Percentiles rank a stretch among this genome's conserved stretches.
phyloP scores from a whole-genome alignment of 1,140 invertebrate species.

The Elymnias hypermnestra region DNA sequence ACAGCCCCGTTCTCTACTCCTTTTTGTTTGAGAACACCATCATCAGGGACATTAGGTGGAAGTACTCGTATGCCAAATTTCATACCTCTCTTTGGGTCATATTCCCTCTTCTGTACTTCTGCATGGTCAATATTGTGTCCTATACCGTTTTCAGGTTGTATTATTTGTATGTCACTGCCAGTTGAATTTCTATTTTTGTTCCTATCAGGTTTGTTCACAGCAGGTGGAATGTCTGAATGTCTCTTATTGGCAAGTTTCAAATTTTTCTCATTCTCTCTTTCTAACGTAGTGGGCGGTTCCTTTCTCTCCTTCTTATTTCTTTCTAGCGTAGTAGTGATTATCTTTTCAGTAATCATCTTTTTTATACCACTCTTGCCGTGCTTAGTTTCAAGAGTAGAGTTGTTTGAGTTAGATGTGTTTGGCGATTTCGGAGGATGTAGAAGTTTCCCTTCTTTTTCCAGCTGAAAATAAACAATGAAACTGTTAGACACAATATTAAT shows the following conservation, averaged over 20 bases:
- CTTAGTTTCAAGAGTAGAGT: constrained; percentile 70
- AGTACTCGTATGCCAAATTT: constrained; percentile 85
- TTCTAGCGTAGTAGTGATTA: constrained; percentile 64
- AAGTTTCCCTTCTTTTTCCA: constrained; percentile 67
- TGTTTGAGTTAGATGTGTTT: constrained; percentile 68
- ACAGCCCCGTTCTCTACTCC: constrained; percentile 68
- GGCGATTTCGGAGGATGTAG: constrained; percentile 62
- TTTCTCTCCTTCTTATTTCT: constrained; percentile 75
- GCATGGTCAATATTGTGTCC: constrained; percentile 55
- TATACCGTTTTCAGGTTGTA: constrained; percentile 66
- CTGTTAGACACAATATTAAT: too few relatives aligned
- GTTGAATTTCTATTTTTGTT: constrained; percentile 58
- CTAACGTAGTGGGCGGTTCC: constrained; percentile 70
- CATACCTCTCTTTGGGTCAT: constrained; percentile 73
- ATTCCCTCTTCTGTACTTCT: constrained; percentile 64
- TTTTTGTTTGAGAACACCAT: constrained; percentile 67
- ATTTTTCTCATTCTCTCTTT: constrained; percentile 75
- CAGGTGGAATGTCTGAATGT: constrained; percentile 44
- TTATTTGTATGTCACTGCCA: constrained; percentile 62
- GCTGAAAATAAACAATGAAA: constrained; percentile 47
- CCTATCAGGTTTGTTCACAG: constrained; percentile 57
- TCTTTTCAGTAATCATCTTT: constrained; percentile 71
- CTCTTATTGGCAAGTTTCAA: constrained; percentile 58
- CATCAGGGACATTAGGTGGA: constrained; percentile 73
- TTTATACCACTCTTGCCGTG: constrained; percentile 64